These are phyloP conservation scores for Luscinia luscinia DNA, from an alignment of 2,797 vertebrate species.

Conservation along the genomic window DNA sequence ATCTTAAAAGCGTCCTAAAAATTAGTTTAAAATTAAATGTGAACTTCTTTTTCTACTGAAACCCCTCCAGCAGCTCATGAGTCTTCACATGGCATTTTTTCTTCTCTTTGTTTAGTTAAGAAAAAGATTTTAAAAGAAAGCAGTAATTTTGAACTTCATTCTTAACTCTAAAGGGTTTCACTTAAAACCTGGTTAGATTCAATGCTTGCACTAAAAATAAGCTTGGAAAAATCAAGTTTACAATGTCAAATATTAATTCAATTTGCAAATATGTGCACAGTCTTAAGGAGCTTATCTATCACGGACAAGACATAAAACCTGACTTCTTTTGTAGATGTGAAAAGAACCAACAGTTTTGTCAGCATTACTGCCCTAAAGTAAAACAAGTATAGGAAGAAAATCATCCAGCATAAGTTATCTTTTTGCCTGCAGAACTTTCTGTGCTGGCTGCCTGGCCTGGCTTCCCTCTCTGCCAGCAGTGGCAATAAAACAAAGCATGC, in stretches of 20 bases:
- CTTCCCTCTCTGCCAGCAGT: neutral
- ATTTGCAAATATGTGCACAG: neutral
- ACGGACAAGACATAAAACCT: neutral
- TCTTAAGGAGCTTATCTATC: neutral
- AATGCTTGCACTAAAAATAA: neutral
- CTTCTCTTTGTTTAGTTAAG: neutral
- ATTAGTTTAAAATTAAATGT: neutral
- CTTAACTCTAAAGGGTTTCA: neutral
- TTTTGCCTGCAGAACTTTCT: neutral
- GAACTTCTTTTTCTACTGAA: neutral
- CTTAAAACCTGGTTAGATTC: neutral
- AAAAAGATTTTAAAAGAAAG: neutral
- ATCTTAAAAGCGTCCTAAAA: neutral
- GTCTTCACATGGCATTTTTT: neutral
- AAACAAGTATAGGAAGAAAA: neutral
- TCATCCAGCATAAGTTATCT: neutral
- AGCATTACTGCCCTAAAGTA: neutral
- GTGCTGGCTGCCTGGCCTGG: neutral
- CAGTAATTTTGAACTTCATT: neutral
- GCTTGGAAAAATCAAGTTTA: neutral
- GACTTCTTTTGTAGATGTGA: neutral
- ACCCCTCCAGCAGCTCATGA: neutral
- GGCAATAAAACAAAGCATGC: neutral
- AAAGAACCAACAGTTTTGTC: neutral
- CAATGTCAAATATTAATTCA: neutral